Evolutionary conservation across 1,140 invertebrate species (phyloP).

Genomic region (Heliothis subflexa): DNA sequence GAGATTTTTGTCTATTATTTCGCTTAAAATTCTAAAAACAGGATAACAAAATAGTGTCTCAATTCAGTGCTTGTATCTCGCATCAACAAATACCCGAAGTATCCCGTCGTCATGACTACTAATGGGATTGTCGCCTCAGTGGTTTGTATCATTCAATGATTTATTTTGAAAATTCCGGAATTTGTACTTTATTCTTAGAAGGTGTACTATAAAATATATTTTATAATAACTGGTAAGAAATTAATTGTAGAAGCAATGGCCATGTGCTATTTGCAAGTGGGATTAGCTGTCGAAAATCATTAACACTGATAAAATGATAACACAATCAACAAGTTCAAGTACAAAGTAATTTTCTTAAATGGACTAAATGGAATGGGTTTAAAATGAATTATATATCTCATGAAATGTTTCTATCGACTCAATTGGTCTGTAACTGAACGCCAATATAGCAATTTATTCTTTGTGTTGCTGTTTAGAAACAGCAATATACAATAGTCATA

Average conservation of each 20-base stretch:
- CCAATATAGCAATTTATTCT: background rate
- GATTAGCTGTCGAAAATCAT: constrained; percentile 10
- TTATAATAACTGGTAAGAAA: background rate
- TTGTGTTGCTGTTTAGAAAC: background rate
- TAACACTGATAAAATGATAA: constrained; percentile 26
- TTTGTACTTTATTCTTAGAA: no score
- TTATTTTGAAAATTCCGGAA: background rate
- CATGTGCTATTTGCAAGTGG: background rate
- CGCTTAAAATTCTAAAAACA: constrained; percentile 5
- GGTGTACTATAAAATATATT: no score
- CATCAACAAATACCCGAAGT: constrained; percentile 1
- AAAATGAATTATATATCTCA: background rate
- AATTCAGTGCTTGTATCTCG: background rate
- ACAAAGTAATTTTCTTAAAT: background rate
- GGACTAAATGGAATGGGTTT: background rate
- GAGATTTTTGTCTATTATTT: constrained; percentile 5
- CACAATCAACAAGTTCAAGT: constrained; percentile 33
- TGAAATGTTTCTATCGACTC: background rate
- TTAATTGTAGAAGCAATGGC: background rate
- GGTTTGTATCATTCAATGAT: background rate
- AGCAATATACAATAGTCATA: background rate
- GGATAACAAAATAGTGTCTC: background rate
- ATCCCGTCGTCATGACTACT: background rate
- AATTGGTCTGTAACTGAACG: background rate
- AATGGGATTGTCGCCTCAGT: background rate